These are phyloP conservation scores for Eurystomus gularis DNA, from an alignment of 2,113 vertebrate genomes.

Conservation along the genomic window DNA sequence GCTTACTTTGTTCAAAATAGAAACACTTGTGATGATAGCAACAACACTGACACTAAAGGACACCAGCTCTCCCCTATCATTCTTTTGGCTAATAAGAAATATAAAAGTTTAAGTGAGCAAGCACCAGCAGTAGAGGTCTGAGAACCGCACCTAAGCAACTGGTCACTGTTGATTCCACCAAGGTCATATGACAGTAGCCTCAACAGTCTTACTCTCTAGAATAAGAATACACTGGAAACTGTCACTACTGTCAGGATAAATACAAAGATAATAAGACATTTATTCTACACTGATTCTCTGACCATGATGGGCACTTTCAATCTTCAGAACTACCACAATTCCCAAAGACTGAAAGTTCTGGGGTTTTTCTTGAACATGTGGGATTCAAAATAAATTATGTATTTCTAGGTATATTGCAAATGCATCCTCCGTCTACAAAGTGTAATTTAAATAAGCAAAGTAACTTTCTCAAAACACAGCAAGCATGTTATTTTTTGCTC, in stretches of 20 bases:
- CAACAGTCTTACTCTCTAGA: not conserved
- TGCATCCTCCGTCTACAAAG: not conserved
- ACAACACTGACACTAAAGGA: not conserved
- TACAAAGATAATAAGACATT: not conserved
- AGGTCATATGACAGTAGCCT: not conserved
- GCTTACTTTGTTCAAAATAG: not conserved
- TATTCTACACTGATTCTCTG: not conserved
- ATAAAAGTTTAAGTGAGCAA: not conserved
- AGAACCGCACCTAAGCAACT: not conserved
- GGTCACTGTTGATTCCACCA: accelerated
- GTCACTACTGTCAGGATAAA: not conserved
- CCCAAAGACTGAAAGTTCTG: not conserved
- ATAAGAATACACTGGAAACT: not conserved
- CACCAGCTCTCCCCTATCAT: not conserved
- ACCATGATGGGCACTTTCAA: not conserved
- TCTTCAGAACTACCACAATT: not conserved
- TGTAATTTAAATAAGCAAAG: not conserved
- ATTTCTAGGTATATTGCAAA: not conserved
- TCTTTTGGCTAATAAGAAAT: not conserved
- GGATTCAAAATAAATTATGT: not conserved
- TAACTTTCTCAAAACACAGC: not conserved
- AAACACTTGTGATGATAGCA: not conserved
- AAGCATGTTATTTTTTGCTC: not conserved
- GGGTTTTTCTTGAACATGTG: not conserved
- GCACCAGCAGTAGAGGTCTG: not conserved